Conservation (phyloP, 2,797 vertebrate genomes). For the Scomberomorus guttatus region DNA sequence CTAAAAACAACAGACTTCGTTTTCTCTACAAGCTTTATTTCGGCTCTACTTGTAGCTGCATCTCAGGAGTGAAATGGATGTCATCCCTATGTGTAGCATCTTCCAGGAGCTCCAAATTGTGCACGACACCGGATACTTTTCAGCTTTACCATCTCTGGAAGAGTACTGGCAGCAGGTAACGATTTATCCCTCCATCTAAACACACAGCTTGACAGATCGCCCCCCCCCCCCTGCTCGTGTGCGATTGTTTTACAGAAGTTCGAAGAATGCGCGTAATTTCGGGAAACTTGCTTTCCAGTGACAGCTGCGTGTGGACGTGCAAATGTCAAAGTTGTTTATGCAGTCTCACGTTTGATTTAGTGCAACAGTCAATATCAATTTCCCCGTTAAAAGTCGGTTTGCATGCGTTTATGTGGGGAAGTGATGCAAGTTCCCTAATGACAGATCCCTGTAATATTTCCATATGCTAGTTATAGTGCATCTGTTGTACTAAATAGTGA, state of each 20-base stretch:
- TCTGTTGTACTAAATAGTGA: not conserved
- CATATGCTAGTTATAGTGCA: no score
- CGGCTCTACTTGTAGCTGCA: conserved; percentile 58
- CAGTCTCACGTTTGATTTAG: not conserved
- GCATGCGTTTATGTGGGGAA: conserved; percentile 42
- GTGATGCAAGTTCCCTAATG: conserved; percentile 58
- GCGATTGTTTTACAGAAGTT: not conserved
- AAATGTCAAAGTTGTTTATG: conserved; percentile 50
- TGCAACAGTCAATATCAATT: not conserved
- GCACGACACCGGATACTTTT: conserved; percentile 98
- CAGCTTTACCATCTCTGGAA: conserved; percentile 96
- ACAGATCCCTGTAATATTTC: not conserved
- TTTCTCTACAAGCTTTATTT: conserved; percentile 32
- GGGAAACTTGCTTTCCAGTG: conserved; percentile 45
- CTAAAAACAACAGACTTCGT: conserved; percentile 20
- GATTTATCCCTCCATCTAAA: not conserved
- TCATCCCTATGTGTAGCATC: conserved; percentile 99
- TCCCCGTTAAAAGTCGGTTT: not conserved
- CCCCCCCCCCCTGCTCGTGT: not conserved
- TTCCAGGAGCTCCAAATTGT: conserved; percentile 99
- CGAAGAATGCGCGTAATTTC: conserved; percentile 26
- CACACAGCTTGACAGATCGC: conserved; percentile 22
- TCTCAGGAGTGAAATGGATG: conserved; percentile 89
- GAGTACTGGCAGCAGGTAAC: conserved; percentile 99
- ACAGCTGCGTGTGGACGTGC: conserved; percentile 52